Percentiles rank a stretch among this genome's conserved stretches.
These are phyloP conservation scores for Gymnoscelis rufifasciata DNA, from an alignment of 2,888 invertebrate species.

Conservation along the genomic window DNA sequence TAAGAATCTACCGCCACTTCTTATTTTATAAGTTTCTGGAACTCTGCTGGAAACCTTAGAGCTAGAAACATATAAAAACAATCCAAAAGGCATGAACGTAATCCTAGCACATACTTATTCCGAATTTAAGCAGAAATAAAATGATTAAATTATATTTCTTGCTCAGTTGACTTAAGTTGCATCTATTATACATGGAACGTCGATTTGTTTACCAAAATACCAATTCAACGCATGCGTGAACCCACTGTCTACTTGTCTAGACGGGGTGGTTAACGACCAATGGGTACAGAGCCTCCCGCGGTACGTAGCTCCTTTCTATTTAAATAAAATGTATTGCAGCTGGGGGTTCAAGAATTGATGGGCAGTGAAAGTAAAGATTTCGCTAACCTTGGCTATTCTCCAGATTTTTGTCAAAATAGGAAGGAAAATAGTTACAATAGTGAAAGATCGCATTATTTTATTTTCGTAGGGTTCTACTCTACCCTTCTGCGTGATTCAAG, in stretches of 20 bases:
- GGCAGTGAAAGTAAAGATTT: slow-evolving; percentile 41
- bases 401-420: slow-evolving; percentile 31
- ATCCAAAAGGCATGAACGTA: too few relatives aligned
- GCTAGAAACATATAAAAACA: too few relatives aligned
- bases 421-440: neutral
- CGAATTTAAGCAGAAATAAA: too few relatives aligned
- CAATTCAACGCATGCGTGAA: slow-evolving; percentile 46
- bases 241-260: slow-evolving; percentile 52
- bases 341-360: slow-evolving; percentile 27
- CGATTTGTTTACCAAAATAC: slow-evolving; percentile 33
- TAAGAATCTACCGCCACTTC: too few relatives aligned
- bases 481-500: too few relatives aligned
- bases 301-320: slow-evolving; percentile 19
- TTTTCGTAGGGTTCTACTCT: too few relatives aligned
- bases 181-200: slow-evolving; percentile 31
- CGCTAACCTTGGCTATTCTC: slow-evolving; percentile 46
- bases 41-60: too few relatives aligned
- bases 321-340: slow-evolving; percentile 13
- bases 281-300: slow-evolving; percentile 31
- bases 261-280: slow-evolving; percentile 49
- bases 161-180: slow-evolving; percentile 15
- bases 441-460: too few relatives aligned
- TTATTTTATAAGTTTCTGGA: too few relatives aligned
- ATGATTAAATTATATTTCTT: neutral
- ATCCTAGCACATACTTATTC: too few relatives aligned